phyloP scores from a whole-genome alignment of 2,888 invertebrate genomes.

The Halictus ligatus region DNA sequence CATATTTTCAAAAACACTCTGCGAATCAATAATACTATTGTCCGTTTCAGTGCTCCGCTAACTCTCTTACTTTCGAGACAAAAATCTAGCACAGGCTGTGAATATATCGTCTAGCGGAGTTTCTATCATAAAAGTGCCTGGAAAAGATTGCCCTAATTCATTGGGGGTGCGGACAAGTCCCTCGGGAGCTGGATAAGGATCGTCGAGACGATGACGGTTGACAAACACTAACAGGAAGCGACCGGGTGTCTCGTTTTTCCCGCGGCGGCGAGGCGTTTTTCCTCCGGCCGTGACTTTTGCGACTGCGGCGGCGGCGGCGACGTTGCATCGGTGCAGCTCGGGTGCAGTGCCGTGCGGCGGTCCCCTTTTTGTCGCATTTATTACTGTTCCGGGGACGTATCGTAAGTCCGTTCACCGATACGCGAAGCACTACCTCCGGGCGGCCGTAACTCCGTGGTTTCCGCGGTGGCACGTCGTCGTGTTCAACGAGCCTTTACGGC shows the following conservation, averaged over 20 bases:
- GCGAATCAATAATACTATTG: too few relatives aligned
- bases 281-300: slow-evolving; percentile 39
- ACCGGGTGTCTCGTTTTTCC: slow-evolving; percentile 49
- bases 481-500: slow-evolving; percentile 71
- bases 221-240: slow-evolving; percentile 37
- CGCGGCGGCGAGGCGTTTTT: slow-evolving; percentile 32
- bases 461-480: slow-evolving; percentile 69
- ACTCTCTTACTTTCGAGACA: too few relatives aligned
- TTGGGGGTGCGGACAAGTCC: background rate
- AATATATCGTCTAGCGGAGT: too few relatives aligned
- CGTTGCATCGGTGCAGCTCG: background rate
- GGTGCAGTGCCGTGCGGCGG: slow-evolving; percentile 14
- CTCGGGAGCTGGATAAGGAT: background rate
- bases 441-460: slow-evolving; percentile 64
- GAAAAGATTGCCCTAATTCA: background rate
- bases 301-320: slow-evolving; percentile 17
- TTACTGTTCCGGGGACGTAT: slow-evolving; percentile 54
- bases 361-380: slow-evolving; percentile 58
- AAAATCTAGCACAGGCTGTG: too few relatives aligned
- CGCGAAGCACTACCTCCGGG: slow-evolving; percentile 3
- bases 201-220: background rate
- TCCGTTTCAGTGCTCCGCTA: too few relatives aligned
- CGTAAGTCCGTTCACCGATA: slow-evolving; percentile 43
- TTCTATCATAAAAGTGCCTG: background rate
- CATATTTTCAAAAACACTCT: too few relatives aligned